Percentiles rank a stretch among this genome's conserved stretches.
Conservation (phyloP, 2,888 invertebrate species). For the Holacanthella duospinosa region DNA sequence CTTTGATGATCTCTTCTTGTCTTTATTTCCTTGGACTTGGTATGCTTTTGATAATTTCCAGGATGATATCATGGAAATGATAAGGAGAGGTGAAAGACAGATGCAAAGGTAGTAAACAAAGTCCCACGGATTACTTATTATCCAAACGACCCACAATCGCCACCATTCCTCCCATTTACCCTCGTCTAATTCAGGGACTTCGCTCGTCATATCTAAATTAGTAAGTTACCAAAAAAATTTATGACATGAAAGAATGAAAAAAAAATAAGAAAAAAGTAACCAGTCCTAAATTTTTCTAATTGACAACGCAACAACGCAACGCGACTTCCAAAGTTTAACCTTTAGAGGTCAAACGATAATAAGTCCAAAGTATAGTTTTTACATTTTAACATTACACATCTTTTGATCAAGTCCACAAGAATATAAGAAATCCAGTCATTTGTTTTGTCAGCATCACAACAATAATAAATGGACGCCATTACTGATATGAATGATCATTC, state of each 20-base stretch:
- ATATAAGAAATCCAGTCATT: too few relatives aligned
- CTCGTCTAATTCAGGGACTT: not conserved
- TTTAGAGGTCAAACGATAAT: too few relatives aligned
- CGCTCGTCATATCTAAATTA: not conserved
- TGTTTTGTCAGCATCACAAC: too few relatives aligned
- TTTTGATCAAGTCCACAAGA: too few relatives aligned
- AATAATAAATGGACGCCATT: too few relatives aligned
- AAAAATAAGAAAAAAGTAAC: too few relatives aligned
- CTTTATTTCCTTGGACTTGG: conserved; percentile 12
- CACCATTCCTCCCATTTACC: conserved; percentile 15
- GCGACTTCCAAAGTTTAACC: too few relatives aligned
- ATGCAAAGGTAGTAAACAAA: conserved; percentile 23
- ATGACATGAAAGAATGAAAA: not conserved
- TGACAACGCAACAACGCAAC: too few relatives aligned
- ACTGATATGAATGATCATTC: too few relatives aligned
- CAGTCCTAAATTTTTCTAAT: too few relatives aligned
- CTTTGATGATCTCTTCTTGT: conserved; percentile 15
- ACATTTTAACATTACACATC: too few relatives aligned
- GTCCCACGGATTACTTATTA: conserved; percentile 24
- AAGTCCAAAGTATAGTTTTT: too few relatives aligned
- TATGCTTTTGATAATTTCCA: conserved; percentile 22
- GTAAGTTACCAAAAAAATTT: not conserved
- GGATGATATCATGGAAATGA: conserved; percentile 20
- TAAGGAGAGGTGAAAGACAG: conserved; percentile 19
- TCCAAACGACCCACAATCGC: conserved; percentile 22